Conservation (phyloP, 2,888 invertebrate species). For the Napeogenes sylphis region DNA sequence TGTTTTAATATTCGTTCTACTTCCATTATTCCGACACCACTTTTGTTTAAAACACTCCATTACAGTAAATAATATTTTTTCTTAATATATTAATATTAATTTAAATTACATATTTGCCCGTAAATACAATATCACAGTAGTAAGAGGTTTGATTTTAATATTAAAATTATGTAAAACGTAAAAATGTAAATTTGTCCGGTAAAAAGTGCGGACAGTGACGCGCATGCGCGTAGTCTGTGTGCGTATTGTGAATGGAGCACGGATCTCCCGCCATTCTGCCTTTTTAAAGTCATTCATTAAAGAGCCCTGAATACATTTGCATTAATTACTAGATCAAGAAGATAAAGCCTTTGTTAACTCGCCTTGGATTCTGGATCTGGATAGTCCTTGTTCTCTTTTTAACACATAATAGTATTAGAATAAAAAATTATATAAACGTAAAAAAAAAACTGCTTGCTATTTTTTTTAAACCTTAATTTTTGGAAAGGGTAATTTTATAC, state of each 20-base stretch:
- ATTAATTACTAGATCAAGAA: slow-evolving; percentile 7
- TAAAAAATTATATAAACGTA: too few species aligned
- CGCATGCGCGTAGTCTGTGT: slow-evolving; percentile 56
- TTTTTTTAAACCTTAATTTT: too few species aligned
- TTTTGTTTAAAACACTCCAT: slow-evolving; percentile 4
- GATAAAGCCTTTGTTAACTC: background rate
- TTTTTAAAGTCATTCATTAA: slow-evolving; percentile 32
- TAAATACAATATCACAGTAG: background rate
- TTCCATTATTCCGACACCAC: slow-evolving; percentile 29
- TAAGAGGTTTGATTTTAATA: too few species aligned
- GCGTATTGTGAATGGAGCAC: slow-evolving; percentile 48
- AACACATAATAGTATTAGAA: background rate
- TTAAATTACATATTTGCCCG: slow-evolving; percentile 2
- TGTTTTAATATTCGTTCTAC: slow-evolving; percentile 40
- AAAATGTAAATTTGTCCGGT: slow-evolving; percentile 28
- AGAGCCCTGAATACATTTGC: slow-evolving; percentile 4
- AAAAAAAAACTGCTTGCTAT: too few species aligned
- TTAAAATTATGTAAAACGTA: too few species aligned
- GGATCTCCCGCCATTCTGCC: slow-evolving; percentile 56
- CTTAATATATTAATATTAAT: background rate
- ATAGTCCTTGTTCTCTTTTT: slow-evolving; percentile 5
- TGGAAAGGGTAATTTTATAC: too few species aligned
- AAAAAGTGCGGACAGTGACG: slow-evolving; percentile 51
- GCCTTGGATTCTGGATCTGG: slow-evolving; percentile 7
- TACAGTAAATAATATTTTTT: background rate